These are phyloP conservation scores for Spodoptera picta DNA, from an alignment of 2,888 invertebrate species.

Conservation along the genomic window DNA sequence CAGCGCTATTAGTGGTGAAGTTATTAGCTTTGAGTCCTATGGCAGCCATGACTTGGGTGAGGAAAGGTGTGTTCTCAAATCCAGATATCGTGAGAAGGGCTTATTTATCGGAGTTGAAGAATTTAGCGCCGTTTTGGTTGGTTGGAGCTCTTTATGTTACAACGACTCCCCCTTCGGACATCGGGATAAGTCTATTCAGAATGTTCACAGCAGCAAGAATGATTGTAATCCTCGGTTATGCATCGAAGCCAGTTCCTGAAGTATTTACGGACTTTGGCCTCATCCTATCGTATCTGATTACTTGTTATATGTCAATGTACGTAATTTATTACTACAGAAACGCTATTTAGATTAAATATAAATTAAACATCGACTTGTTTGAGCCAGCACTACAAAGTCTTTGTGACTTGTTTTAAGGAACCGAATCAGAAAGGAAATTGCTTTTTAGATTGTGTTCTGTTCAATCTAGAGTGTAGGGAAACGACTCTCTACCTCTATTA, in stretches of 20 bases:
- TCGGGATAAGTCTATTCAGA: constrained; percentile 65
- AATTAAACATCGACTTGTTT: constrained; percentile 38
- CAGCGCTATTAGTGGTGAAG: constrained; percentile 70
- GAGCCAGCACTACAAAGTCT: constrained; percentile 32
- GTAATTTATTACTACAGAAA: constrained; percentile 66
- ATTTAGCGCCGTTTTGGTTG: constrained; percentile 74
- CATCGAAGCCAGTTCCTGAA: constrained; percentile 59
- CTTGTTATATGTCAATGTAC: constrained; percentile 69
- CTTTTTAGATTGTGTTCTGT: constrained; percentile 54
- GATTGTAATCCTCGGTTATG: constrained; percentile 66
- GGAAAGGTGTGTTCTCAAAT: constrained; percentile 65
- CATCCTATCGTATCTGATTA: constrained; percentile 68
- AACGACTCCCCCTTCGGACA: constrained; percentile 54
- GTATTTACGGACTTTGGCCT: constrained; percentile 68
- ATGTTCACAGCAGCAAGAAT: constrained; percentile 62
- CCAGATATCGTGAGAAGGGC: constrained; percentile 66
- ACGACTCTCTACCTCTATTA: constrained; percentile 41
- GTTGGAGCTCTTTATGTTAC: constrained; percentile 71
- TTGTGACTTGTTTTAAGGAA: constrained; percentile 34
- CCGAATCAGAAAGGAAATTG: constrained; percentile 48
- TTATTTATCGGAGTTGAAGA: constrained; percentile 74
- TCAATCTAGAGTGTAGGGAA: constrained; percentile 31
- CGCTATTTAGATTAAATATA: constrained; percentile 52
- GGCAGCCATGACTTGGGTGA: constrained; percentile 70
- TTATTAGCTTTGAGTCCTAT: constrained; percentile 68